Evolutionary conservation across 2,888 invertebrate species (phyloP).

Genomic region (Athalia cordata): DNA sequence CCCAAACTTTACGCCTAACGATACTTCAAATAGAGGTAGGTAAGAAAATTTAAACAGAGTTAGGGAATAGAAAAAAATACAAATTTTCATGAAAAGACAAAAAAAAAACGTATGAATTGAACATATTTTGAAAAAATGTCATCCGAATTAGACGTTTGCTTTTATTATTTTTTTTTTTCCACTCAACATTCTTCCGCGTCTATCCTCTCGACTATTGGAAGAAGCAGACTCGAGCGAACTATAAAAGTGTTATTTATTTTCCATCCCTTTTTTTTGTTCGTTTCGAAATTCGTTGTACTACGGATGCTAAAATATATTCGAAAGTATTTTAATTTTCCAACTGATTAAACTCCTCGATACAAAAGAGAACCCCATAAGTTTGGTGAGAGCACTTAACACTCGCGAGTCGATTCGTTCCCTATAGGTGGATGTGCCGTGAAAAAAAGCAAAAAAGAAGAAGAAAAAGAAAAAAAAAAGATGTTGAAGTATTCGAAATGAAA

Average conservation of each 20-base stretch:
- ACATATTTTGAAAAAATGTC: too few species aligned
- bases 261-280: too few species aligned
- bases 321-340: slow-evolving; percentile 16
- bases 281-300: background rate
- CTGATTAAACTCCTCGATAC: slow-evolving; percentile 20
- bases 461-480: background rate
- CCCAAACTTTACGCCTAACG: slow-evolving; percentile 17
- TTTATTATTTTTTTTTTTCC: background rate
- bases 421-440: background rate
- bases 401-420: too few species aligned
- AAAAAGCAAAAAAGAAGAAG: too few species aligned
- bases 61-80: background rate
- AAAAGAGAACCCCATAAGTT: slow-evolving; percentile 7
- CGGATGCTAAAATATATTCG: slow-evolving; percentile 5
- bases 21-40: slow-evolving; percentile 15
- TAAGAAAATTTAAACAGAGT: background rate
- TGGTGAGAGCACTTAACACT: slow-evolving; percentile 8
- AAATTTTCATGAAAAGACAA: background rate
- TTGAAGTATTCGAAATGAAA: background rate
- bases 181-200: too few species aligned
- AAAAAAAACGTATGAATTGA: background rate
- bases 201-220: too few species aligned
- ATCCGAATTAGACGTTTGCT: too few species aligned
- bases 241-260: too few species aligned
- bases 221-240: too few species aligned